Base-by-base conservation (phyloP, 2,888 invertebrate species). In the Brassicogethes aeneus region DNA sequence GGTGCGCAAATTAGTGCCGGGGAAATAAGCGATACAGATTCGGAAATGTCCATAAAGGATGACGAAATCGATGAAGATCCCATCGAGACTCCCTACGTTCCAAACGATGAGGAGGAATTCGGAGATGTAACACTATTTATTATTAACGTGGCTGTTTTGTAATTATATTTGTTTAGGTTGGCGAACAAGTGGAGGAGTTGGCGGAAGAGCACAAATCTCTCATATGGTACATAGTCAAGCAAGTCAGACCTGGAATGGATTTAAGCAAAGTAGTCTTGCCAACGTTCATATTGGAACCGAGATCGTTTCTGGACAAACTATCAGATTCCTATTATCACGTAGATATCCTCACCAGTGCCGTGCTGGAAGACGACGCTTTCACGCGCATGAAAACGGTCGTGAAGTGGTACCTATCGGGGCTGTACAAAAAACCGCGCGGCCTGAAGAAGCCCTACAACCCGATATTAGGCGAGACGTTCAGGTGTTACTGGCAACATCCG, bases 401-500 rank as follows among this genome's bases (percentile, higher is more conserved):
- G 0, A 79, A 83, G 55, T 94, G 92, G 91, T 95, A 94, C 69
- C 73, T 94, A 16, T 92, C 92, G 0, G 93, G 94, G 1, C 80
- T 94, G 61, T 90, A 94, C 68, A 85, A 92, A 55, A 94, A 95
- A 64, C 94, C 94, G 1, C 90, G 89, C 67, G 94, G 94, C 2
- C 72, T 94, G 35, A 95, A 94, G 68, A 95, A 95, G 64, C 94
- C 94, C 0, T 95, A 94, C 64, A 95, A 95, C 72, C 94, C 94
- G 0, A 88, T 94, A 39, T 74, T 95, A 36, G 94, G 94, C 0
- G 94, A 94, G 70, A 84, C 82, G 1, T 94, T 91, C 70, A 76
- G 94, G 1, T 94, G 94, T 59, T 90, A 81, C 64, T 95, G 94
- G 94, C 73, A 79, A 48, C 90, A 94, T 68, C 72, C 76, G 0